Percentiles rank a stretch among this genome's conserved stretches.
Conservation (phyloP, 2,888 invertebrate species). For the Pristionchus mayeri region DNA sequence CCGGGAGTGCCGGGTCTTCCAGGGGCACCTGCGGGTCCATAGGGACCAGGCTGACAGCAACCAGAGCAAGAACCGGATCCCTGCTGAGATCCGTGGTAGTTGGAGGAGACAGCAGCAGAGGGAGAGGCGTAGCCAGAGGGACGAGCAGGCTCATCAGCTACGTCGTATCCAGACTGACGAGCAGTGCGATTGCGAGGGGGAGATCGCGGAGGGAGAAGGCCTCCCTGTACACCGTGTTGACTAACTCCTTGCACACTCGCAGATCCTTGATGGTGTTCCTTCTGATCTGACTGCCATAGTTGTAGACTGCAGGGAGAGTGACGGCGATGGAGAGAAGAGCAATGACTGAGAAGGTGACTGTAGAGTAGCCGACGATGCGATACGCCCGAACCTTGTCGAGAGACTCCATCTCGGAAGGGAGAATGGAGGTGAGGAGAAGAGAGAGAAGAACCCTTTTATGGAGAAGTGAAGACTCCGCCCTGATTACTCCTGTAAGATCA, state of each 20-base stretch:
- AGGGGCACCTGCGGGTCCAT: slow-evolving; percentile 36
- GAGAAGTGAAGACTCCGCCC: not conserved
- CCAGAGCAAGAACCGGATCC: not conserved
- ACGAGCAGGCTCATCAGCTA: not conserved
- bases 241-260: not conserved
- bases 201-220: not conserved
- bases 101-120: not conserved
- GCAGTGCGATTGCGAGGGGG: slow-evolving; percentile 36
- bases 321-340: slow-evolving; percentile 48
- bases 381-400: slow-evolving; percentile 47
- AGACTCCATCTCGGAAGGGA: not conserved
- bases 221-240: slow-evolving; percentile 34
- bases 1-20: slow-evolving; percentile 23
- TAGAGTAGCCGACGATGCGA: slow-evolving; percentile 47
- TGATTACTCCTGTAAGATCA: too few relatives aligned
- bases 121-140: not conserved
- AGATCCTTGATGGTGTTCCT: slow-evolving; percentile 9
- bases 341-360: slow-evolving; percentile 47
- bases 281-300: slow-evolving; percentile 42
- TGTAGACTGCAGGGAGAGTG: slow-evolving; percentile 47
- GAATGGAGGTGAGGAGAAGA: not conserved
- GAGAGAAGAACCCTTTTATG: not conserved
- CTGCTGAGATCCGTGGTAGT: slow-evolving; percentile 20
- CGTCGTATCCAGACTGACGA: slow-evolving; percentile 44
- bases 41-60: slow-evolving; percentile 31